Percentiles rank a stretch among this genome's conserved stretches.
These are phyloP conservation scores for Scartelaos histophorus DNA, from an alignment of 2,113 vertebrate species.

Conservation along the genomic window DNA sequence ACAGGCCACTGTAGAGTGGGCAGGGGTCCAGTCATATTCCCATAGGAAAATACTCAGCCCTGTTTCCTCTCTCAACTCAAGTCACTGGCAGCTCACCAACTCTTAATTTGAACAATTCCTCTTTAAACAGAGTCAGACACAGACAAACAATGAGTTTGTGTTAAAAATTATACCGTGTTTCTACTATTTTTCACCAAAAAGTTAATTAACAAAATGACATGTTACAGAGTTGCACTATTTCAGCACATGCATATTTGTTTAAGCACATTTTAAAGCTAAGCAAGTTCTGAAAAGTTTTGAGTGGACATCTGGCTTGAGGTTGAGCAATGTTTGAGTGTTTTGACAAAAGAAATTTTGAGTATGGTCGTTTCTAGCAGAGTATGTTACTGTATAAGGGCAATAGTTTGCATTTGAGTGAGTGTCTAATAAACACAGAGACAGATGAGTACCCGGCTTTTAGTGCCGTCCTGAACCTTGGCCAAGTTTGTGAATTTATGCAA, in stretches of 20 bases:
- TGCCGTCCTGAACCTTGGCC: constrained; percentile 14
- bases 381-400: constrained; percentile 38
- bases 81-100: constrained; percentile 19
- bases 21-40: constrained; percentile 14
- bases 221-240: background rate
- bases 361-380: background rate
- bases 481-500: constrained; percentile 28
- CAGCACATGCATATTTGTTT: background rate
- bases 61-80: constrained; percentile 17
- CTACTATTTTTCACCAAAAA: background rate
- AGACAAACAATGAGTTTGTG: constrained; percentile 2
- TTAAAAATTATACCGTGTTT: background rate
- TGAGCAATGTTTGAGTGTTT: background rate
- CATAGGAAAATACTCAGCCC: constrained; percentile 19
- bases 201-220: background rate
- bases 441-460: constrained; percentile 2
- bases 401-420: background rate
- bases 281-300: background rate
- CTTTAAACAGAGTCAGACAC: constrained; percentile 20
- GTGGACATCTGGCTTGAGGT: background rate
- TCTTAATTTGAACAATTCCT: constrained; percentile 23
- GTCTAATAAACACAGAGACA: constrained; percentile 30
- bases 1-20: constrained; percentile 1
- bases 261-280: background rate
- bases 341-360: background rate